Evolutionary conservation across 1,140 invertebrate species (phyloP), one percentile per base, ranked within the genome.

Genomic region (Cylas formicarius): DNA sequence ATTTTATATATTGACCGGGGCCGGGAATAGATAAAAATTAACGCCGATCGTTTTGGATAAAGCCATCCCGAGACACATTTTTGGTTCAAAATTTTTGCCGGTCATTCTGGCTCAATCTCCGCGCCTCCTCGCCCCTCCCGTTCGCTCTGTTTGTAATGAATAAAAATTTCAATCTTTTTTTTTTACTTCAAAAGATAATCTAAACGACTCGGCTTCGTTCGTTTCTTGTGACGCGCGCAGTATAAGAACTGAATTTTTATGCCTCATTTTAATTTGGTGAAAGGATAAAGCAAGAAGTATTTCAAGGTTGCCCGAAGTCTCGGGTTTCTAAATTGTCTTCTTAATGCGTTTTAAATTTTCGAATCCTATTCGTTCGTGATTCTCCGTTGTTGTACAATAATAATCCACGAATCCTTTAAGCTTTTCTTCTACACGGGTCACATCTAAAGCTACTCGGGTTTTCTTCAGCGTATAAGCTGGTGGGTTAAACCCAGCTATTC

Each of bases 281-380:
- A 44, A 44, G 43, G 43, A 44, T 37, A 37, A 37, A 44, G 38
- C 32, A 11, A 33, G 4, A 36, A 44, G 34, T 36, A 44, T 37
- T 44, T 44, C 34, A 44, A 44, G 43, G 43, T 44, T 44, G 31
- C 13, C 13, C 3, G 28, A 44, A 33, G n/a, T n/a, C n/a, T n/a
- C 41, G 6, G 38, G 34, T 44, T 44, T 44, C 33, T 22, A 44
- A 37, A 44, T 24, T 11, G 24, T 27, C 41, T 19, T 44, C 43
- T 44, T 44, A 44, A 44, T 44, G 43, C 34, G 33, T 37, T 44
- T 44, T 44, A 37, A 36, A 44, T 35, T 31, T 37, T 37, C 17
- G 23, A n/a, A n/a, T n/a, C n/a, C n/a, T n/a, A n/a, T n/a, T n/a
- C n/a, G n/a, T n/a, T n/a, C n/a, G n/a, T n/a, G n/a, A n/a, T n/a